Conservation (phyloP, 2,797 vertebrate genomes). For the Chiloscyllium punctatum region DNA sequence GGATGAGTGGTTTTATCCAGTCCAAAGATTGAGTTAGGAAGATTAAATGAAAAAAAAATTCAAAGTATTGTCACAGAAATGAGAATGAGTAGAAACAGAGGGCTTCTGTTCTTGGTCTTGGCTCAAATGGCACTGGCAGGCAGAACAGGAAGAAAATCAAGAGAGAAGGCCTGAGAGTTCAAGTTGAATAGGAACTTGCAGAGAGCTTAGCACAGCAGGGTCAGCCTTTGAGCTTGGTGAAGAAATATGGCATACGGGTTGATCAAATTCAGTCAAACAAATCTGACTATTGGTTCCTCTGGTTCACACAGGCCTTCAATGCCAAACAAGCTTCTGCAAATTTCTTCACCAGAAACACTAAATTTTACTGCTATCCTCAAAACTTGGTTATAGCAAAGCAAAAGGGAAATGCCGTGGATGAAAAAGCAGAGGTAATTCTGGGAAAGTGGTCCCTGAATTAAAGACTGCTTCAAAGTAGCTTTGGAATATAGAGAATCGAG, state of each 20-base stretch:
- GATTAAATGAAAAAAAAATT: neutral
- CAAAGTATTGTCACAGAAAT: neutral
- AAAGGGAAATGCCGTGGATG: neutral
- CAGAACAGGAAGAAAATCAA: neutral
- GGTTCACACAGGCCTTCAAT: neutral
- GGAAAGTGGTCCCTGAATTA: neutral
- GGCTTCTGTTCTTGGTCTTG: neutral
- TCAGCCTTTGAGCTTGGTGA: neutral
- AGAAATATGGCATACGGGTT: neutral
- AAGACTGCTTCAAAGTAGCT: neutral
- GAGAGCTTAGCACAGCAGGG: neutral
- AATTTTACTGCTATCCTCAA: neutral
- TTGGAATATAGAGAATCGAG: neutral
- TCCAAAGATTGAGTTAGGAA: neutral
- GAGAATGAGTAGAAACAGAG: neutral
- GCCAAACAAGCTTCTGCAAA: neutral
- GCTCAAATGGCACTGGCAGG: neutral
- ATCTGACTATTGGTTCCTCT: neutral
- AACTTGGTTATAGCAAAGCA: neutral
- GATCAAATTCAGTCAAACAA: neutral
- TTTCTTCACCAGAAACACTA: neutral
- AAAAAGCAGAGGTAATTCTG: neutral
- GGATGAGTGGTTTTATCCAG: neutral
- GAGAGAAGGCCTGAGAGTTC: neutral
- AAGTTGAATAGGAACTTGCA: neutral